Conservation (phyloP, 2,797 vertebrate genomes). For the Phaenicophaeus curvirostris region DNA sequence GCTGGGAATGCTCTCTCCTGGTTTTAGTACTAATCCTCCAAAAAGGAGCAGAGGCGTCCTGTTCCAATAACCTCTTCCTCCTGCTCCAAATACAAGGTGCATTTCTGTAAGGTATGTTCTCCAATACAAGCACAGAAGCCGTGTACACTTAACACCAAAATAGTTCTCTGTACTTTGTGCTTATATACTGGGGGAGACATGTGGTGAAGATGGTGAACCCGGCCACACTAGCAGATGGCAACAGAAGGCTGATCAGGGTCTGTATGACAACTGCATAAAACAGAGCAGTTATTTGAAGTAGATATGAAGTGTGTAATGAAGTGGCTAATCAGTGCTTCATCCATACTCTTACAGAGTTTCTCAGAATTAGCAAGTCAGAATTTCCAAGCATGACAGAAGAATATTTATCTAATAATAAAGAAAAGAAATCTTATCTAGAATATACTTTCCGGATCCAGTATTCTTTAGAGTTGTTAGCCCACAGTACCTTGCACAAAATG, state of each 20-base stretch:
- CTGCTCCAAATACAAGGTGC: background rate
- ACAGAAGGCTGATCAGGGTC: rapidly evolving
- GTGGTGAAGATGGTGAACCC: background rate
- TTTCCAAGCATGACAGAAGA: background rate
- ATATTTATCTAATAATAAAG: background rate
- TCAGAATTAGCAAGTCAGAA: background rate
- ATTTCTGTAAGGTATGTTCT: background rate
- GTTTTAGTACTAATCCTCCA: background rate
- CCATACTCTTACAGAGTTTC: background rate
- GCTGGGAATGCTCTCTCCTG: background rate
- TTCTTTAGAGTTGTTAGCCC: background rate
- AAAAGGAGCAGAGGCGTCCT: background rate
- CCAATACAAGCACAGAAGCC: background rate
- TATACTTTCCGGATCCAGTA: background rate
- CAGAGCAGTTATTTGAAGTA: background rate
- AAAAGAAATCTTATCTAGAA: background rate
- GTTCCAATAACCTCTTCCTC: background rate
- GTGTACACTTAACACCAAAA: background rate
- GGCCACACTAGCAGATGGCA: background rate
- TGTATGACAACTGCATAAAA: background rate
- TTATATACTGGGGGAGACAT: background rate
- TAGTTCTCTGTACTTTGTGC: background rate
- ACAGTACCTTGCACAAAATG: background rate
- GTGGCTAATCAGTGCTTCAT: background rate
- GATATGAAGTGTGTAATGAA: background rate